Percentiles rank a stretch among this genome's conserved stretches.
Evolutionary conservation across 2,888 invertebrate species (phyloP).

Genomic region (Acanthacorydalis orientalis): DNA sequence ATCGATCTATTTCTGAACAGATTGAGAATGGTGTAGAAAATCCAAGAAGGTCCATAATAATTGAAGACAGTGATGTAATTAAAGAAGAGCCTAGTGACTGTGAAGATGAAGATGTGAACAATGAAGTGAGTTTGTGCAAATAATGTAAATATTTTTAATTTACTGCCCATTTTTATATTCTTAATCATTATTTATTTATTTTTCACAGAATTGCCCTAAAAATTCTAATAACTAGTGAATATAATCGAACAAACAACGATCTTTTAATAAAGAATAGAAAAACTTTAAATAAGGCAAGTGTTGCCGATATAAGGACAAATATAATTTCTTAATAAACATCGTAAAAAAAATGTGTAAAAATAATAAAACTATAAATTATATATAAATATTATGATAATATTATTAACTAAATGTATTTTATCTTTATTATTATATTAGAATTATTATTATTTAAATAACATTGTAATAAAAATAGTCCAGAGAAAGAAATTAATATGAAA

Average conservation of each 20-base stretch:
- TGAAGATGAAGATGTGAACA: neutral
- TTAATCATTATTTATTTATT: neutral
- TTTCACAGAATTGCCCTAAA: neutral
- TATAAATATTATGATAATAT: neutral
- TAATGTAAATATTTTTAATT: neutral
- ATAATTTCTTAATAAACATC: too few species aligned
- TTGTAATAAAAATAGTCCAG: neutral
- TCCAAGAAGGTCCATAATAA: neutral
- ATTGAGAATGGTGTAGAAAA: neutral
- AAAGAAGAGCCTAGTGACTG: conserved; percentile 1
- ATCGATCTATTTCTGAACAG: neutral
- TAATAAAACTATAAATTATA: neutral
- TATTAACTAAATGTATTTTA: neutral
- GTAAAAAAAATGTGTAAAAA: too few species aligned
- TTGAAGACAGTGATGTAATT: neutral
- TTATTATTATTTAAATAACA: neutral
- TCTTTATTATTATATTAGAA: neutral
- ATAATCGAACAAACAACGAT: neutral
- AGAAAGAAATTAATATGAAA: too few species aligned
- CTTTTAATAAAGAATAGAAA: neutral
- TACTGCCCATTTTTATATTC: neutral
- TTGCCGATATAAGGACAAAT: neutral
- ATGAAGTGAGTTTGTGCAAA: neutral
- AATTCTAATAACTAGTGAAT: neutral
- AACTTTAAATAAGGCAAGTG: neutral